Evolutionary conservation across 2,888 invertebrate genomes (phyloP), one percentile per base, ranked within the genome.

Genomic region (Cantharis lateralis): DNA sequence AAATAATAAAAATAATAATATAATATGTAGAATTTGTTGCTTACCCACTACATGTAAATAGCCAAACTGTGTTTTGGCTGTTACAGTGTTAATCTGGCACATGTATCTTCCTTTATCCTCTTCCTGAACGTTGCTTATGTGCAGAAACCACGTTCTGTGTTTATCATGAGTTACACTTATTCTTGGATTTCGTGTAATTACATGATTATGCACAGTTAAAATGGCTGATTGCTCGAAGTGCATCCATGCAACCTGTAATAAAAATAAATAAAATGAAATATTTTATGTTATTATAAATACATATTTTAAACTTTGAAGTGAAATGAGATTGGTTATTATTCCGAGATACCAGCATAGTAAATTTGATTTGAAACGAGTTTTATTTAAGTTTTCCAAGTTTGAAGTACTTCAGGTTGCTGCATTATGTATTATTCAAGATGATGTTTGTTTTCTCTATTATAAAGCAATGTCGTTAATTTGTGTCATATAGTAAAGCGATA

Each of bases 211-310:
- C 71, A 97, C 96, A 68, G 97, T 96, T 86, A 97, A 89, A 85
- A 97, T 97, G 70, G 97, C 96, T 72, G 96, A 96, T 89, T 96
- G 96, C 88, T 97, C 97, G 88, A 95, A 96, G 88, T 97, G 95
- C 95, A 97, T 97, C 97, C 97, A 97, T 84, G 97, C 97, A 81
- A 97, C 96, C 97, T 97, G 90, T 32, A 90, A 89, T 80, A 79
- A 84, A 82, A 10, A 20, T 11, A 18, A 32, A 68, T 62, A n/a
- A 68, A 62, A 9, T 68, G 13, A 26, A 13, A 11, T 15, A 26
- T 32, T 63, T 64, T 26, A 18, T 70, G 15, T 71, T 24, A 71
- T 15, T 15, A 24, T 63, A 16, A 48, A 62, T 18, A 20, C 64
- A 62, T 69, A 18, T 72, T 32, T 24, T 48, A 15, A 68, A 76